Evolutionary conservation across 2,888 invertebrate genomes (phyloP), one percentile per base, ranked within the genome.

Genomic region (Pristionchus mayeri): DNA sequence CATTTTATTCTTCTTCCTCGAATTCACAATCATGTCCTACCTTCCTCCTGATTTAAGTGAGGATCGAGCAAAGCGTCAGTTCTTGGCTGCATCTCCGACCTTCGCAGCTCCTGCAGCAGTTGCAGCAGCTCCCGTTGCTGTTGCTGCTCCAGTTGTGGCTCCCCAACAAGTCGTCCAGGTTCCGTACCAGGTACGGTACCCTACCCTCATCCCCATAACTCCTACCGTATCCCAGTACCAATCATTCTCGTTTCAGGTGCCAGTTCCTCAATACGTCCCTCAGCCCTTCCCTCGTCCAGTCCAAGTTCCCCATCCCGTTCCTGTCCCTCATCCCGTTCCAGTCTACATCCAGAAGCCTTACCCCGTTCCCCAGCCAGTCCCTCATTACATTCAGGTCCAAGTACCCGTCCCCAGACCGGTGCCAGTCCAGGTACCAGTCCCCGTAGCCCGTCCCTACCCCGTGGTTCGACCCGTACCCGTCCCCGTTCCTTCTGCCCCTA

Each of bases 321-420:
- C 76, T 6, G 48, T 76, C 3, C 76, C 76, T 24, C 40, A 30
- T 27, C 76, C 76, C 44, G 76, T 76, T 7, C 76, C 76, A 16
- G 76, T 76, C 76, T 76, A 76, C 48, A 76, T 76, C 34, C 76
- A 34, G 21, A 76, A 48, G 27, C 76, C 76, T 21, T 34, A 40
- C 30, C 79, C 79, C 6, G 79, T 79, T 0, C 79, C 79, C 18
- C 52, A 54, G 30, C 79, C 52, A 16, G 79, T 79, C n/a, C 79
- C 79, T n/a, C 54, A 54, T 37, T 40, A 34, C n/a, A 54, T 79
- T 16, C n/a, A 79, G n/a, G 34, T 52, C 24, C 52, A 44, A 21
- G 54, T 79, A 0, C 79, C 52, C 30, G 79, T 79, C 52, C 79
- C 79, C 24, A 24, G 79, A 30, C 79, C 79, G n/a, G 79, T 79